Conservation (phyloP, 2,888 invertebrate genomes). For the Tenthredo mesomela region DNA sequence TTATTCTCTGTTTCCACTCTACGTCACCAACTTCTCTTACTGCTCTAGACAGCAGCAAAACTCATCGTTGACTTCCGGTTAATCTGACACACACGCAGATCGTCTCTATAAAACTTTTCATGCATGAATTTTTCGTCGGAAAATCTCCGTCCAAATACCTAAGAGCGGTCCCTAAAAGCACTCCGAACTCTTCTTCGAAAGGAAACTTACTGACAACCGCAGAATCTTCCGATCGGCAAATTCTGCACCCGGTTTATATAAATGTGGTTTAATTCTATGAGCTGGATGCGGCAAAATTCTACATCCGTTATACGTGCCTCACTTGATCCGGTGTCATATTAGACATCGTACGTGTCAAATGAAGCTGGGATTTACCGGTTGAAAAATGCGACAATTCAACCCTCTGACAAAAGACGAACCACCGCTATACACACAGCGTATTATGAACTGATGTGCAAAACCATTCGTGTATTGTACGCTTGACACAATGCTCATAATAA, state of each 20-base stretch:
- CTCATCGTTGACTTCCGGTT: slow-evolving; percentile 24
- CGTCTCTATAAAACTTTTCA: background rate
- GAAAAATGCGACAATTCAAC: background rate
- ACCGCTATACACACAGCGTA: background rate
- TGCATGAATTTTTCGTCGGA: background rate
- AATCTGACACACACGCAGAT: background rate
- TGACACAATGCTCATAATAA: no score
- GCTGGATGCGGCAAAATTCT: background rate
- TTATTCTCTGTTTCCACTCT: slow-evolving; percentile 20
- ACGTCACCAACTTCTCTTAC: background rate
- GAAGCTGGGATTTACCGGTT: background rate
- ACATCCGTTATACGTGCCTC: background rate
- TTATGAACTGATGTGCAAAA: no score
- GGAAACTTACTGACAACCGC: background rate
- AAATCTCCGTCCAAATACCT: background rate
- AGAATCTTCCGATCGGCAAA: no score
- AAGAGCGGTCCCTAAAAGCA: background rate
- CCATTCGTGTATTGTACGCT: no score
- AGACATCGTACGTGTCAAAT: background rate
- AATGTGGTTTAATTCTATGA: background rate
- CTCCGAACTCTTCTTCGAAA: background rate
- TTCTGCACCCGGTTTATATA: no score
- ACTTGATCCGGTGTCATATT: slow-evolving; percentile 10
- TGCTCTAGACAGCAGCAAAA: background rate
- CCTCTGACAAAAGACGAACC: background rate